Conservation (phyloP, 2,888 invertebrate species). For the Drosophila eohydei region DNA sequence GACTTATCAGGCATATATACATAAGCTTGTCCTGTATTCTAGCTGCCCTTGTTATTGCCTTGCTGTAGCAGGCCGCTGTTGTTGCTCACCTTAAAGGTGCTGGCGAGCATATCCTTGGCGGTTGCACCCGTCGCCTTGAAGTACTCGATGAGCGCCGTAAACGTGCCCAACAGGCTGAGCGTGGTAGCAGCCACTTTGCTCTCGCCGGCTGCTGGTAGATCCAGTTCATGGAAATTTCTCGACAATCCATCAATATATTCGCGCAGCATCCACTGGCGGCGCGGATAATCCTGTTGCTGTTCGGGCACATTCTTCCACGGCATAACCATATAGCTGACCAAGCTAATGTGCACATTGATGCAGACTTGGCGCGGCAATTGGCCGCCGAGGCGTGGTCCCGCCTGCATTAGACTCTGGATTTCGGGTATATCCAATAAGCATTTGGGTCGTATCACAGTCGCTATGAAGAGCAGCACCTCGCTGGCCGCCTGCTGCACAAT, state of each 20-base stretch:
- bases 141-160: slow-evolving; percentile 83
- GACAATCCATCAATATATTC: slow-evolving; percentile 83
- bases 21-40: no score
- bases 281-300: slow-evolving; percentile 82
- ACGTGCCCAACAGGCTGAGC: slow-evolving; percentile 77
- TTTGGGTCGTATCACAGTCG: slow-evolving; percentile 85
- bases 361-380: slow-evolving; percentile 83
- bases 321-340: slow-evolving; percentile 84
- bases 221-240: slow-evolving; percentile 81
- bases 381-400: slow-evolving; percentile 76
- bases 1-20: neutral
- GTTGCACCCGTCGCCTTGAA: slow-evolving; percentile 83
- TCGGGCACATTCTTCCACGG: slow-evolving; percentile 83
- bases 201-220: slow-evolving; percentile 76
- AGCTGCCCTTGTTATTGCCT: neutral
- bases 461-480: slow-evolving; percentile 83
- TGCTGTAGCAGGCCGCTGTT: neutral
- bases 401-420: slow-evolving; percentile 83
- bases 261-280: slow-evolving; percentile 80
- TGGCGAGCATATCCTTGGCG: slow-evolving; percentile 84
- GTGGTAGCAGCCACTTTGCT: slow-evolving; percentile 81
- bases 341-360: slow-evolving; percentile 82
- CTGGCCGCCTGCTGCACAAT: slow-evolving; percentile 84
- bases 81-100: slow-evolving; percentile 81
- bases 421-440: slow-evolving; percentile 83